Percentiles rank a stretch among this genome's conserved stretches.
Evolutionary conservation across 2,797 vertebrate genomes (phyloP).

Genomic region (Alectoris magna): DNA sequence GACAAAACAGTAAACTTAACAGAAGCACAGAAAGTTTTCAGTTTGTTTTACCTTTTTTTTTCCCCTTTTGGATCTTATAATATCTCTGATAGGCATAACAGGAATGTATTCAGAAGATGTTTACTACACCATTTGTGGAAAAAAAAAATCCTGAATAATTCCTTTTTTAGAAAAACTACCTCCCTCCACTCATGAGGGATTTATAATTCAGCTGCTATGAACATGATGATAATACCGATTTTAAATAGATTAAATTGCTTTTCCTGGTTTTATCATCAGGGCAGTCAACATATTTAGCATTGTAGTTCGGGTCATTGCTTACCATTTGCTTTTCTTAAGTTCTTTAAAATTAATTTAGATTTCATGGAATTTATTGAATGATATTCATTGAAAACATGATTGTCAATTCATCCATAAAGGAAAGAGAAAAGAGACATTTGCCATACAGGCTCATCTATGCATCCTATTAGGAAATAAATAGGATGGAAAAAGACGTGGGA

Average conservation of each 20-base stretch:
- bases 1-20: background rate
- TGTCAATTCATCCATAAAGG: background rate
- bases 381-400: background rate
- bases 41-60: background rate
- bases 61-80: background rate
- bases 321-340: background rate
- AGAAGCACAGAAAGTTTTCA: background rate
- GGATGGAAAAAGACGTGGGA: background rate
- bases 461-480: background rate
- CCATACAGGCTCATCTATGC: fast-evolving
- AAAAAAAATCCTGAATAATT: background rate
- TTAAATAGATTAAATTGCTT: background rate
- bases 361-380: background rate
- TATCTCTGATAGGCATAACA: no score
- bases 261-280: background rate
- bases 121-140: background rate
- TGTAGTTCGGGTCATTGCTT: background rate
- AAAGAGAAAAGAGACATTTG: background rate
- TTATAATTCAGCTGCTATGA: background rate
- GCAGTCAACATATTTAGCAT: background rate
- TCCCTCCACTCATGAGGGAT: background rate
- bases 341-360: background rate
- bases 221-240: background rate
- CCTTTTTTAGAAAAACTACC: background rate
- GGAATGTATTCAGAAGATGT: background rate